phyloP scores from a whole-genome alignment of 2,888 invertebrate genomes.

The Lasioglossum calceatum region DNA sequence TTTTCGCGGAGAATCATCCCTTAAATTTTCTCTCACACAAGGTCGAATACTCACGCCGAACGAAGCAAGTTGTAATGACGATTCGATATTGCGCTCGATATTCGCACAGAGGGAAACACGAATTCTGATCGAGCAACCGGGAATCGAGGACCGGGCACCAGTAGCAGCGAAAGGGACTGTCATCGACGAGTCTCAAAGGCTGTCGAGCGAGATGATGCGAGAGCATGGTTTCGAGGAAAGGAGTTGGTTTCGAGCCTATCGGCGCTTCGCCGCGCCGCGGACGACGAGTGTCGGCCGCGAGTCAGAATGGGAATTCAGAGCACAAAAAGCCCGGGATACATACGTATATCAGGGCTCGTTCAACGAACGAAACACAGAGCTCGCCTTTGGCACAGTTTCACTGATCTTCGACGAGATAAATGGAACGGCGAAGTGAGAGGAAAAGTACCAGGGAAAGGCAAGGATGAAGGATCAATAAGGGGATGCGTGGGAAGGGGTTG shows the following conservation, averaged over 20 bases:
- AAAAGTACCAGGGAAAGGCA: conserved; percentile 13
- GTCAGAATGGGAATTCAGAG: conserved; percentile 2
- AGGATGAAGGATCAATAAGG: neutral
- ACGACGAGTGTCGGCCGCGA: conserved; percentile 21
- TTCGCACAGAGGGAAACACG: neutral
- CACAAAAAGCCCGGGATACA: neutral
- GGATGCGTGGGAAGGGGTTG: neutral
- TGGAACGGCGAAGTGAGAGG: conserved; percentile 42
- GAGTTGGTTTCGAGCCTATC: conserved; percentile 43
- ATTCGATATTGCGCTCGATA: conserved; percentile 20
- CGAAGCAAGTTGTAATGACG: neutral
- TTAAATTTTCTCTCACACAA: too few species aligned
- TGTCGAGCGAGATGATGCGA: conserved; percentile 20
- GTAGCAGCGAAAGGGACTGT: conserved; percentile 2
- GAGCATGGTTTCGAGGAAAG: neutral
- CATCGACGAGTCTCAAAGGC: conserved; percentile 23
- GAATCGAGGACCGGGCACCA: neutral
- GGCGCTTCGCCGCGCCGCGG: conserved; percentile 19
- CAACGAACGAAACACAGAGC: conserved; percentile 27
- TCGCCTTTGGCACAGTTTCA: conserved; percentile 54
- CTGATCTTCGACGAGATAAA: conserved; percentile 58
- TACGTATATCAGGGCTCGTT: conserved; percentile 7
- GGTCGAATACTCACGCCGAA: neutral
- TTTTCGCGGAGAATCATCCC: too few species aligned
- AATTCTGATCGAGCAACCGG: neutral